phyloP scores from a whole-genome alignment of 1,140 invertebrate genomes.

The Sinella curviseta region DNA sequence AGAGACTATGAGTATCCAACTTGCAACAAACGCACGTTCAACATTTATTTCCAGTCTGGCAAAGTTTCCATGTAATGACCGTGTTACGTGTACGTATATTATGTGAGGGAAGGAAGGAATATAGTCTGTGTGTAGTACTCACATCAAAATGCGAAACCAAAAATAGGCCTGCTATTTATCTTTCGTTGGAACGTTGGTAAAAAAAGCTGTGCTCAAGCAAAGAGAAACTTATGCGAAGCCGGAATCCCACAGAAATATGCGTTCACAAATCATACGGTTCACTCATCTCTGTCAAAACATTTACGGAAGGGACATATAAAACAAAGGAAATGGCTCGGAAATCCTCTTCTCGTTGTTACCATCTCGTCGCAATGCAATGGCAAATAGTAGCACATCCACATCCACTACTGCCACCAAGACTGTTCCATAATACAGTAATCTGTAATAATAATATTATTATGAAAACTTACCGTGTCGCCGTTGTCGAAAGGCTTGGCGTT shows the following conservation, averaged over 20 bases:
- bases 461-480: background rate
- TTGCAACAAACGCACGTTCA: no score
- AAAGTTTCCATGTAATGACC: no score
- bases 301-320: constrained; percentile 38
- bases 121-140: no score
- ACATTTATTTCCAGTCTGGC: no score
- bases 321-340: constrained; percentile 41
- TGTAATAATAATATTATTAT: background rate
- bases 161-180: background rate
- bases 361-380: background rate
- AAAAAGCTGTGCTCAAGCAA: background rate
- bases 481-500: background rate
- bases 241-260: constrained; percentile 31
- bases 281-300: constrained; percentile 39
- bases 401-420: background rate
- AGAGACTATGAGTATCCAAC: no score
- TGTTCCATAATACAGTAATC: background rate
- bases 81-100: no score
- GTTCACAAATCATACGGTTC: constrained; percentile 39
- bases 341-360: constrained; percentile 26
- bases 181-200: background rate
- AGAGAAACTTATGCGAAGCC: background rate
- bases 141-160: no score
- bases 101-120: no score
- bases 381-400: background rate